Percentiles rank a stretch among this genome's conserved stretches.
Conservation (phyloP, 1,140 invertebrate species). For the Plodia interpunctella region DNA sequence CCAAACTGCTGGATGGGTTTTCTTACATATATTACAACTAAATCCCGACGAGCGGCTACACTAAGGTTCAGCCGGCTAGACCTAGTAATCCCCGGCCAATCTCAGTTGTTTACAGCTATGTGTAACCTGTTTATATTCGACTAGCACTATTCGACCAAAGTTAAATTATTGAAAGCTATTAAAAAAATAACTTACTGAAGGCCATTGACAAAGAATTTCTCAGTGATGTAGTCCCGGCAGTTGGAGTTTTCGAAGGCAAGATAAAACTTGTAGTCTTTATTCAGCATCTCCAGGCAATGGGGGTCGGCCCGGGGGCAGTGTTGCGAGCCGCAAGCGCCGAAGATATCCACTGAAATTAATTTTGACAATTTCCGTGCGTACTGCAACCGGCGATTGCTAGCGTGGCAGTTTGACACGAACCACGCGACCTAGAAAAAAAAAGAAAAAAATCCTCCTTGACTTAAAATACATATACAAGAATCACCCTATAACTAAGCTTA, state of each 20-base stretch:
- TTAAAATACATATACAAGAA: too few relatives aligned
- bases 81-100: too few relatives aligned
- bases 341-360: slow-evolving; percentile 95
- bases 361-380: slow-evolving; percentile 92
- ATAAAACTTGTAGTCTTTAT: slow-evolving; percentile 98
- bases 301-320: slow-evolving; percentile 89
- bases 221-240: slow-evolving; percentile 97
- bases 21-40: too few relatives aligned
- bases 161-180: background rate
- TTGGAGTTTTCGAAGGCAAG: slow-evolving; percentile 98
- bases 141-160: too few relatives aligned
- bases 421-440: slow-evolving; percentile 86
- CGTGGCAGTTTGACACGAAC: slow-evolving; percentile 98
- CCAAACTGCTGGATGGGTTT: too few relatives aligned
- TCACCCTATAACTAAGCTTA: too few relatives aligned
- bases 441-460: too few relatives aligned
- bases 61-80: too few relatives aligned
- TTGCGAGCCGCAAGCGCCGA: slow-evolving; percentile 92
- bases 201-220: slow-evolving; percentile 97
- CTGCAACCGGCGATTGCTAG: slow-evolving; percentile 90
- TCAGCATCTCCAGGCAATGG: slow-evolving; percentile 94
- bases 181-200: slow-evolving; percentile 81
- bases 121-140: too few relatives aligned
- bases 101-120: too few relatives aligned
- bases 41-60: too few relatives aligned